Percentiles rank a stretch among this genome's conserved stretches.
These are phyloP conservation scores for Cataglyphis altisquamis DNA, from an alignment of 2,888 invertebrate genomes.

Conservation along the genomic window DNA sequence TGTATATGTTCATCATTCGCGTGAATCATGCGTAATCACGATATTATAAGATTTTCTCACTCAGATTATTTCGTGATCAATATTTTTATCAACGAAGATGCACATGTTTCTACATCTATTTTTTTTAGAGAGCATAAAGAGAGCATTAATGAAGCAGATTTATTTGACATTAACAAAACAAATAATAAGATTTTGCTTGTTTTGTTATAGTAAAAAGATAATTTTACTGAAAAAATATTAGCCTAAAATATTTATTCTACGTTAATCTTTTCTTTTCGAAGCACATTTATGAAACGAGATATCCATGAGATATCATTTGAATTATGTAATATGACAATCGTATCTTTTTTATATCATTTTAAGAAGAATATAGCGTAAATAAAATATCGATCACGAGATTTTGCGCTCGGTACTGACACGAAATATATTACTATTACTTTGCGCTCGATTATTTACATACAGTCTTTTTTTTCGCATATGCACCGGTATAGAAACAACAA, in stretches of 20 bases:
- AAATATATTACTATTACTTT: slow-evolving; percentile 74
- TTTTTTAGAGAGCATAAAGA: slow-evolving; percentile 31
- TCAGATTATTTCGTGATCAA: neutral
- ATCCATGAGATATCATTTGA: neutral
- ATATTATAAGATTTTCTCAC: neutral
- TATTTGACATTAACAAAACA: neutral
- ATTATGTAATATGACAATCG: slow-evolving; percentile 1
- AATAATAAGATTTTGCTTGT: neutral
- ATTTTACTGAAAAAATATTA: slow-evolving; percentile 3
- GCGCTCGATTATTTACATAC: slow-evolving; percentile 75
- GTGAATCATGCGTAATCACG: neutral
- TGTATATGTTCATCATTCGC: neutral
- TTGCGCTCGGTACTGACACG: slow-evolving; percentile 29
- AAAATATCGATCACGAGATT: slow-evolving; percentile 47
- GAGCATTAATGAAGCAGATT: neutral
- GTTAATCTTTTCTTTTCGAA: neutral
- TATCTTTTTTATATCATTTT: slow-evolving; percentile 3
- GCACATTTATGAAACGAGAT: neutral
- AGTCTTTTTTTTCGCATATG: slow-evolving; percentile 73
- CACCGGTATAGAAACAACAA: slow-evolving; percentile 65
- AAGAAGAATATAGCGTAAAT: slow-evolving; percentile 19
- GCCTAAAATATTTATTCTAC: slow-evolving; percentile 1
- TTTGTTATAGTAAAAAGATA: neutral
- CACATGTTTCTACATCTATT: slow-evolving; percentile 17
- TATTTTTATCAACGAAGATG: neutral